Evolutionary conservation across 2,113 vertebrate species (phyloP), one percentile per base, ranked within the genome.

Genomic region (Tauraco erythrolophus): DNA sequence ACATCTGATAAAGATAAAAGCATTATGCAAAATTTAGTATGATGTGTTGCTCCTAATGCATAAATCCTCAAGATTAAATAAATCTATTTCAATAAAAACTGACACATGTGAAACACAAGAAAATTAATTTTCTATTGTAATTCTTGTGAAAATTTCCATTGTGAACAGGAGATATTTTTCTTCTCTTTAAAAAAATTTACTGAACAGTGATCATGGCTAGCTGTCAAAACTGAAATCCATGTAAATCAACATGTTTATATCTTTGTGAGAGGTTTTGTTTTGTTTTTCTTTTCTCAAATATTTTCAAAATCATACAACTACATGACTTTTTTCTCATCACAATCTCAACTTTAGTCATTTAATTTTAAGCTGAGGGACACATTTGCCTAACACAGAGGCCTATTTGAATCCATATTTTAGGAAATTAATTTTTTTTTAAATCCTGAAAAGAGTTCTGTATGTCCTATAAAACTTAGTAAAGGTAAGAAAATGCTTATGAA

Each of bases 361-460:
- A 3, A 31, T 77, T 56, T 72, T 51, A 81, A 43, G 22, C 10
- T 28, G 39, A 78, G 14, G 11, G 19, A 84, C 64, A 60, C 9
- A 31, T 31, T n/a, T 84, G 3, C 12, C 15, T 68, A 72, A 84
- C 3, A 22, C 41, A 41, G 39, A 77, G 9, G 9, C 11, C 5
- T 65, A 37, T 65, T 56, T 56, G 10, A 33, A 28, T 53, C 4
- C 43, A 9, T 57, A 53, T 51, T 84, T 81, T 51, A 65, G 58
- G 43, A 70, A 37, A 11, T 2, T 7, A 2, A 9, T 60, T 66
- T 41, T 41, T 41, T 41, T 41, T 41, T 41, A 41, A 41, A 19
- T 39, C 14, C 5, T 48, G 6, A 71, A 62, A 58, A 4, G 4
- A 1, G 0, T 6, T 12, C 4, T 12, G 50, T 41, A 48, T 56